These are phyloP conservation scores for Cyphomyrus discorhynchus DNA, from an alignment of 2,113 vertebrate genomes.

Conservation along the genomic window DNA sequence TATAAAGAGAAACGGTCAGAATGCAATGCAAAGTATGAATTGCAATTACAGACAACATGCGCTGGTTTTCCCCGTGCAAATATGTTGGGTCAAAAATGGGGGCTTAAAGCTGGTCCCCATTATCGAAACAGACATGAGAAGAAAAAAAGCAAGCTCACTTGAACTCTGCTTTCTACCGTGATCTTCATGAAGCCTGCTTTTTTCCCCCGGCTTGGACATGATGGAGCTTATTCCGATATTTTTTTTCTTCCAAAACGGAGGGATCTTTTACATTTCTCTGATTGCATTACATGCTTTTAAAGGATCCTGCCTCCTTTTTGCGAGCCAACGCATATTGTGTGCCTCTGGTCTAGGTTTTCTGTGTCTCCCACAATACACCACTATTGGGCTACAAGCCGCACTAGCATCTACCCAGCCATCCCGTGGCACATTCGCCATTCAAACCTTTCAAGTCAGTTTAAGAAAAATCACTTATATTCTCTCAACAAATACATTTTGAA, in stretches of 20 bases:
- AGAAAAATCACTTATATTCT: neutral
- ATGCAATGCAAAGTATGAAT: neutral
- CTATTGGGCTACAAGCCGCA: constrained; percentile 65
- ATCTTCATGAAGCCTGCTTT: constrained; percentile 59
- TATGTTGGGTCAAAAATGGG: constrained; percentile 20
- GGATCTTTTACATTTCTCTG: constrained; percentile 67
- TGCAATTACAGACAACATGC: neutral
- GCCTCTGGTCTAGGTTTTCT: constrained; percentile 73
- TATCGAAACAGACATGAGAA: constrained; percentile 18
- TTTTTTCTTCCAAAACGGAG: constrained; percentile 61
- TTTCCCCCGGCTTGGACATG: constrained; percentile 67
- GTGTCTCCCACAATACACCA: constrained; percentile 97
- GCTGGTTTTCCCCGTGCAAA: neutral
- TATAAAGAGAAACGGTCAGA: constrained; percentile 39
- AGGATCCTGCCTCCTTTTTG: constrained; percentile 80
- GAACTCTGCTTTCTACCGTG: constrained; percentile 64
- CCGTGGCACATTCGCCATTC: constrained; percentile 57
- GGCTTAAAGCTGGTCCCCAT: constrained; percentile 22
- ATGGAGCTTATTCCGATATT: constrained; percentile 63
- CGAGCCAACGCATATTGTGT: constrained; percentile 92
- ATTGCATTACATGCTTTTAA: constrained; percentile 77
- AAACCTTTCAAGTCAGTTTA: neutral
- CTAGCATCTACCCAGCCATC: constrained; percentile 46
- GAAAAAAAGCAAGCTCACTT: constrained; percentile 48
- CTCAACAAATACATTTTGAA: neutral